These are phyloP conservation scores for Triplophysa dalaica DNA, from an alignment of 2,113 vertebrate genomes.

Conservation along the genomic window DNA sequence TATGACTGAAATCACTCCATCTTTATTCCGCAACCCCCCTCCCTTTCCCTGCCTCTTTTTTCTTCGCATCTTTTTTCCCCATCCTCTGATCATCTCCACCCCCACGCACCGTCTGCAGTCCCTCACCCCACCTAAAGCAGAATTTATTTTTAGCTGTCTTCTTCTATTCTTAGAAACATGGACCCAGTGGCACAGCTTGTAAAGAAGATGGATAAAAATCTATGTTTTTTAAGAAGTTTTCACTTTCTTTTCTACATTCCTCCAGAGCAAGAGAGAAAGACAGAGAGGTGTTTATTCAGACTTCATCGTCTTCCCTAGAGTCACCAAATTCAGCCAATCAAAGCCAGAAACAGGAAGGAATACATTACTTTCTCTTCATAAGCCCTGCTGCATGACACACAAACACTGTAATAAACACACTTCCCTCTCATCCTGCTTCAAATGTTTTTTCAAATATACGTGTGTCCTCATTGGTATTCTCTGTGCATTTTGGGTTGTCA, in stretches of 20 bases:
- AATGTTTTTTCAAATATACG: neutral
- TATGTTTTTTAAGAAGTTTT: conserved; percentile 15
- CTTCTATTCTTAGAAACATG: conserved; percentile 71
- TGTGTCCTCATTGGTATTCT: conserved; percentile 14
- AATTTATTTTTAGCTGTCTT: conserved; percentile 67
- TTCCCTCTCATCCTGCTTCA: neutral
- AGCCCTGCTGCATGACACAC: neutral
- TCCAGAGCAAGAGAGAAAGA: neutral
- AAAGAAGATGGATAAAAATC: conserved; percentile 11
- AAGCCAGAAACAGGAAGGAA: conserved; percentile 7
- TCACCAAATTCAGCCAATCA: conserved; percentile 33
- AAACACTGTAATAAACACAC: neutral
- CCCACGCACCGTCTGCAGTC: conserved; percentile 40
- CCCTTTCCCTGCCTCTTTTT: conserved; percentile 30
- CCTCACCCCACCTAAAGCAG: conserved; percentile 47
- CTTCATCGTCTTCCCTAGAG: conserved; percentile 1
- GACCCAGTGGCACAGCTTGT: conserved; percentile 41
- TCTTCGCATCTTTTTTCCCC: conserved; percentile 52
- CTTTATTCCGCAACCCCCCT: neutral
- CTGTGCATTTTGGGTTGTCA: neutral
- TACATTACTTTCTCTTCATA: conserved; percentile 2
- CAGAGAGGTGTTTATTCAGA: neutral
- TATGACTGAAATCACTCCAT: conserved; percentile 23
- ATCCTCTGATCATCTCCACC: conserved; percentile 28
- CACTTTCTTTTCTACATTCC: conserved; percentile 24